Evolutionary conservation across 1,140 invertebrate species (phyloP).

Genomic region (Meloidogyne hapla): DNA sequence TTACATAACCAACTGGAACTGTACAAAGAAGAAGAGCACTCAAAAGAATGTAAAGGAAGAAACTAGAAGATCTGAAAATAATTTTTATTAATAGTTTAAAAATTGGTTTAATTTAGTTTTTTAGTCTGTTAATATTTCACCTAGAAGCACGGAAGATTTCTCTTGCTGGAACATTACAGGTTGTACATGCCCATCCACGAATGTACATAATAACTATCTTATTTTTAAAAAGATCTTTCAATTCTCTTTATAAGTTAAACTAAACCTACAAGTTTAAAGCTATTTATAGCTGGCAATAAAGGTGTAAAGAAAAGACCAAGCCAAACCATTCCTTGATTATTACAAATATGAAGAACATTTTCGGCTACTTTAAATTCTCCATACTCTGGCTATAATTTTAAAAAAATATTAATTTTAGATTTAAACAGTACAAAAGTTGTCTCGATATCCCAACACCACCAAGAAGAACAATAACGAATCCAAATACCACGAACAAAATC

Average conservation of each 20-base stretch:
- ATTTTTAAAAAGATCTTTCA: too few species aligned
- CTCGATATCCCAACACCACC: constrained; percentile 97
- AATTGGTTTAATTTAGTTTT: too few species aligned
- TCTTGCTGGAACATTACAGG: constrained; percentile 85
- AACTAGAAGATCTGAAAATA: constrained; percentile 78
- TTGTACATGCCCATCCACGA: constrained; percentile 66
- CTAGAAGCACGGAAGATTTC: constrained; percentile 73
- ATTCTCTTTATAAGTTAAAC: too few species aligned
- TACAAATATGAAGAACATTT: constrained; percentile 89
- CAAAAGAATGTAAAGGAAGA: constrained; percentile 84
- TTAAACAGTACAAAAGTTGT: constrained; percentile 74
- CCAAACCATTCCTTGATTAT: constrained; percentile 92
- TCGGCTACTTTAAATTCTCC: constrained; percentile 97
- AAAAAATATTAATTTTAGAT: not conserved
- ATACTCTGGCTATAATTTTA: constrained; percentile 75
- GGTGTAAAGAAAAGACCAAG: constrained; percentile 81
- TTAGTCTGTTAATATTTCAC: constrained; percentile 20
- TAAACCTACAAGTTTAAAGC: constrained; percentile 74
- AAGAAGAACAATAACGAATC: constrained; percentile 80
- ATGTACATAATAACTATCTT: constrained; percentile 91
- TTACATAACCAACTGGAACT: constrained; percentile 87
- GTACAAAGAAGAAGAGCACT: constrained; percentile 93
- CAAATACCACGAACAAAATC: constrained; percentile 89
- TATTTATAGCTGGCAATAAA: constrained; percentile 82
- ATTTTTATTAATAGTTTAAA: constrained; percentile 4